Percentiles rank a stretch among this genome's conserved stretches.
These are phyloP conservation scores for Tortrix viridana DNA, from an alignment of 2,888 invertebrate genomes.

Conservation along the genomic window DNA sequence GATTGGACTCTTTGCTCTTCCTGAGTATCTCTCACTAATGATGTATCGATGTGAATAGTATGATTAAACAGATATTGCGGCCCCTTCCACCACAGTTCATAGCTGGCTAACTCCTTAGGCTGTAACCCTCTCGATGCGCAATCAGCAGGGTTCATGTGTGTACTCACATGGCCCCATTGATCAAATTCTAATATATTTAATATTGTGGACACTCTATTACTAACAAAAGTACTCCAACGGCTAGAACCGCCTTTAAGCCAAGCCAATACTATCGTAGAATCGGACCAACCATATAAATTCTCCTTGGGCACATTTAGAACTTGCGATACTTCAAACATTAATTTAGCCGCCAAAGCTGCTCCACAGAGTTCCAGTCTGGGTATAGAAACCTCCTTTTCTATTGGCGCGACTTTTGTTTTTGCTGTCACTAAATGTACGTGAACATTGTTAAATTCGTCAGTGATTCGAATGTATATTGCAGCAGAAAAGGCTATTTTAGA, in stretches of 20 bases:
- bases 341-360: constrained; percentile 36
- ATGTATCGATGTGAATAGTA: not conserved
- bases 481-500: constrained; percentile 41
- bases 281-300: constrained; percentile 16
- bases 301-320: constrained; percentile 21
- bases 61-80: not conserved
- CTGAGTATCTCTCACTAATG: constrained; percentile 5
- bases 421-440: constrained; percentile 37
- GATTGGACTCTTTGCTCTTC: constrained; percentile 16
- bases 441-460: not conserved
- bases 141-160: constrained; percentile 26
- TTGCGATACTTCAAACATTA: constrained; percentile 36
- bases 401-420: constrained; percentile 42
- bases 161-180: constrained; percentile 25
- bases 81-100: constrained; percentile 1
- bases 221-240: not conserved
- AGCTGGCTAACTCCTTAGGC: not conserved
- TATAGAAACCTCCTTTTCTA: constrained; percentile 40
- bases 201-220: not conserved
- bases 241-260: constrained; percentile 9
- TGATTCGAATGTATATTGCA: constrained; percentile 39
- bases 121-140: too few species aligned
- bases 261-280: not conserved
- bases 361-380: constrained; percentile 44
- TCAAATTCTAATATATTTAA: not conserved